Conservation (phyloP, 2,888 invertebrate genomes). For the Drosophila phalerata region DNA sequence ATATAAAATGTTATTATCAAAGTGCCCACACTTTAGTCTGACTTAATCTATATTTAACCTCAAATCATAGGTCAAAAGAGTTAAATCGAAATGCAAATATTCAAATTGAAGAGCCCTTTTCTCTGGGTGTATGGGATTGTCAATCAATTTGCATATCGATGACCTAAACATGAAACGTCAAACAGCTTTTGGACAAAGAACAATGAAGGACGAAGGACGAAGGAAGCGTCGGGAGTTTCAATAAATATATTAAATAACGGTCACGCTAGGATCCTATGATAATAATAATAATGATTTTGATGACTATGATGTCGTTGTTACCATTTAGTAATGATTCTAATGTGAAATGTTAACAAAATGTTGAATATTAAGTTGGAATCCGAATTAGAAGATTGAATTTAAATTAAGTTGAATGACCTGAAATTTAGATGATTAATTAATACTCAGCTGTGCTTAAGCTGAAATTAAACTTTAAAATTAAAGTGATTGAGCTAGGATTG, state of each 20-base stretch:
- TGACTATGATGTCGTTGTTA: neutral
- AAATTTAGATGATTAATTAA: neutral
- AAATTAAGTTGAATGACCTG: too few species aligned
- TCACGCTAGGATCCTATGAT: slow-evolving; percentile 21
- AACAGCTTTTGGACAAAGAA: slow-evolving; percentile 4
- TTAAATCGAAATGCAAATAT: neutral
- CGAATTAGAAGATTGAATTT: too few species aligned
- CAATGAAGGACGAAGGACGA: neutral
- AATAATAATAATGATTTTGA: too few species aligned
- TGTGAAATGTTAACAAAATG: too few species aligned
- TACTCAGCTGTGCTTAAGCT: neutral
- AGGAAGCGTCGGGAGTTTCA: slow-evolving; percentile 43
- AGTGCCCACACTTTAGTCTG: neutral
- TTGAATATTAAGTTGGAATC: too few species aligned
- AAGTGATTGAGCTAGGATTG: neutral
- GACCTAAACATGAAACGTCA: slow-evolving; percentile 58
- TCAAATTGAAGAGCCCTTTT: neutral
- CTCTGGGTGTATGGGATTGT: slow-evolving; percentile 45
- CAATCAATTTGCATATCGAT: slow-evolving; percentile 78
- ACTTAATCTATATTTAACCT: neutral
- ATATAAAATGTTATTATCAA: too few species aligned
- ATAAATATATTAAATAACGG: slow-evolving; percentile 73
- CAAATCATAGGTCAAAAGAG: neutral
- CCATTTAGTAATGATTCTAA: neutral
- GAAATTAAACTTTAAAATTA: too few species aligned